Evolutionary conservation across 2,113 vertebrate species (phyloP), one percentile per base, ranked within the genome.

Genomic region (Pelecanus crispus): DNA sequence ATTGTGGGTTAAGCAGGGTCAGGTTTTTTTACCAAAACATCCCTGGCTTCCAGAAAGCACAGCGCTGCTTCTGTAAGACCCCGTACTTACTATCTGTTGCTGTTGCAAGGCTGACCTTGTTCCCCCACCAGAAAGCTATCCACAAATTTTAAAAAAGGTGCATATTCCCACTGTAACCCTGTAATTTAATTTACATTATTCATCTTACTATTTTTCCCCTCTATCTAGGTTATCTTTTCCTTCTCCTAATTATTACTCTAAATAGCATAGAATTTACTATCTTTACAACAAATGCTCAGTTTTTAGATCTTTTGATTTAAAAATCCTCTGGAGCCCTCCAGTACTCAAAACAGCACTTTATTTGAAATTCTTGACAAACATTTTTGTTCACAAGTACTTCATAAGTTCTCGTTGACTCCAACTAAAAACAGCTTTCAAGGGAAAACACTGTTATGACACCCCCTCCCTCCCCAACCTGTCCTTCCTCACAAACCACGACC

Each of bases 201-300:
- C 66, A 73, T 31, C 9, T 67, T 73, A 49, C 2, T 2, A 20
- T n/a, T 83, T 58, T 62, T 5, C 13, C 25, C 38, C 17, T 38
- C 34, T 38, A 32, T 26, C 53, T 58, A 34, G 0, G 0, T 13
- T 66, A 92, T 21, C n/a, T 77, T 74, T 45, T 68, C 21, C 17
- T 19, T 92, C n/a, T 83, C 36, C 40, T n/a, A 49, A 1, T 58
- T 15, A 77, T 12, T 49, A 53, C 29, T 49, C 36, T 4, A 2
- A 58, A 47, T 28, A 73, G 38, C 0, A 0, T 0, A 62, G 25
- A 86, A 84, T 0, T 28, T 2, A 79, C 2, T 11, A 7, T 26
- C 18, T 45, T 32, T 59, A 44, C 22, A 68, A 75, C 19, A 81
- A 81, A 80, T 12, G 58, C 1, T 62, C 15, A 8, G 2, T 34